These are phyloP conservation scores for Aulostomus chinensis DNA, from an alignment of 2,797 vertebrate species.

Conservation along the genomic window DNA sequence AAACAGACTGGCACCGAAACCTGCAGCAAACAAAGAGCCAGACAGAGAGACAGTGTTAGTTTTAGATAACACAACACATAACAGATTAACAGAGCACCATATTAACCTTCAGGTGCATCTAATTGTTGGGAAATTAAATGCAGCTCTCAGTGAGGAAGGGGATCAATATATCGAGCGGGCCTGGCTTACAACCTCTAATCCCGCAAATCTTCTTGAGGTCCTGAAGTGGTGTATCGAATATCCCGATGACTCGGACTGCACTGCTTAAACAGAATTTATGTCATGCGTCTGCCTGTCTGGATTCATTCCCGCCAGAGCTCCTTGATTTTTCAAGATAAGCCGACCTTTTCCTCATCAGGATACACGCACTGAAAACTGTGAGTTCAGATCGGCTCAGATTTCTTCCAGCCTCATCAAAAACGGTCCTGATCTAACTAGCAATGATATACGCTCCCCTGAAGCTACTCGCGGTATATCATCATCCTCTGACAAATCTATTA, in stretches of 20 bases:
- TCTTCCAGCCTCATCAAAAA: conserved; percentile 27
- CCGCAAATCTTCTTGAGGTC: conserved; percentile 79
- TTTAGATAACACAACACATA: conserved; percentile 50
- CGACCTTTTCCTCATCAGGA: conserved; percentile 37
- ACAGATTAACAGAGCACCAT: conserved; percentile 79
- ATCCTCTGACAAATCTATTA: conserved; percentile 16
- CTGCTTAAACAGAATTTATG: conserved; percentile 78
- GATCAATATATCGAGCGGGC: conserved; percentile 79
- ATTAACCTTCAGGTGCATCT: conserved; percentile 77
- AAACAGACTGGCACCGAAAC: conserved; percentile 21
- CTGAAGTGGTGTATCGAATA: conserved; percentile 78
- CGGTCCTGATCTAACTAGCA: conserved; percentile 38
- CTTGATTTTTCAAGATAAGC: conserved; percentile 50
- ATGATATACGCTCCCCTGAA: conserved; percentile 29
- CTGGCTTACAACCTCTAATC: conserved; percentile 77
- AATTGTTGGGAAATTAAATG: conserved; percentile 82
- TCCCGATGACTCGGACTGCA: conserved; percentile 63
- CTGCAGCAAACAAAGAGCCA: conserved; percentile 7
- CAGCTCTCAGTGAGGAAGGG: conserved; percentile 65
- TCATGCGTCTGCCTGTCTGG: conserved; percentile 55
- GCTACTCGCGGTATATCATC: conserved; percentile 32
- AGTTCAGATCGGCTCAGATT: conserved; percentile 10
- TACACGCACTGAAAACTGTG: conserved; percentile 30
- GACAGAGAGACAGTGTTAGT: conserved; percentile 21
- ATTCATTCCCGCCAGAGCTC: conserved; percentile 41